These are phyloP conservation scores for Leptogaster cylindrica DNA, from an alignment of 2,888 invertebrate species.

Conservation along the genomic window DNA sequence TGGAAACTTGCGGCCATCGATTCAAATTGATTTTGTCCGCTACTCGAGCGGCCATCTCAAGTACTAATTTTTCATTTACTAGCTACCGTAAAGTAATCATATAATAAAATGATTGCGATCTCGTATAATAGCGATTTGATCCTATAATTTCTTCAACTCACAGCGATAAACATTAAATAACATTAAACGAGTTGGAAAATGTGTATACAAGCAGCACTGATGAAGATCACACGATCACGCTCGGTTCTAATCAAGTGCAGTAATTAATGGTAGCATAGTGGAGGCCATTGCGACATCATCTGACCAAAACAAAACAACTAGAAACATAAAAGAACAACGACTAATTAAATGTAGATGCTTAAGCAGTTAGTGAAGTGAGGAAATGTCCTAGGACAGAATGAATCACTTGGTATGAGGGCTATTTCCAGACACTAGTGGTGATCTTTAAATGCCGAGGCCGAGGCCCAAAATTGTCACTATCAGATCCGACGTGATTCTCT, in stretches of 20 bases:
- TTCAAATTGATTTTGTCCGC: background rate
- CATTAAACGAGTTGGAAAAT: background rate
- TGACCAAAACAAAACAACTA: background rate
- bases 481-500: background rate
- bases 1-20: background rate
- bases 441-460: background rate
- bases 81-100: background rate
- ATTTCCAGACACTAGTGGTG: background rate
- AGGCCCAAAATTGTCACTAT: conserved; percentile 20
- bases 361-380: background rate
- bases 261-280: background rate
- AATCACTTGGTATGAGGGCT: background rate
- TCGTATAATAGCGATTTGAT: background rate
- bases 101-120: background rate
- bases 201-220: background rate
- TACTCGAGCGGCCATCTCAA: background rate
- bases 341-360: background rate
- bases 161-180: background rate
- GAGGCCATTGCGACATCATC: background rate
- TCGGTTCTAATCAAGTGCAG: background rate
- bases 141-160: background rate
- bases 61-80: background rate
- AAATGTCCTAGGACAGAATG: background rate
- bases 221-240: background rate
- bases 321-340: background rate